Conservation (phyloP, 2,797 vertebrate species). For the Acanthopagrus latus region DNA sequence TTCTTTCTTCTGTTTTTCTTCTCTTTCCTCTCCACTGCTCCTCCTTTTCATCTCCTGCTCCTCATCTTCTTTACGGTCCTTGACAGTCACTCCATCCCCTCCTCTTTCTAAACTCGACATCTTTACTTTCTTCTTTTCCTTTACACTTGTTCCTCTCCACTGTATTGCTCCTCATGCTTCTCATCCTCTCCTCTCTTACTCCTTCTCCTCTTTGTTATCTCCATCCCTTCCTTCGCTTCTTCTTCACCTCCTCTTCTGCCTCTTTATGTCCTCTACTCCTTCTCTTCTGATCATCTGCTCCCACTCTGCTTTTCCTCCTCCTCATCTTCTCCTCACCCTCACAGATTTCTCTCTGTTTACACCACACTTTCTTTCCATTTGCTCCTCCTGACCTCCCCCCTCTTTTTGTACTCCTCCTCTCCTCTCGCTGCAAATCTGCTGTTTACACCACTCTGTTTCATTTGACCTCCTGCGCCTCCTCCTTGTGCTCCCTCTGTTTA, state of each 20-base stretch:
- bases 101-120: background rate
- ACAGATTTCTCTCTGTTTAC: background rate
- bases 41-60: background rate
- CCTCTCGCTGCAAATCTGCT: background rate
- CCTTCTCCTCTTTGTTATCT: background rate
- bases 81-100: too few relatives aligned
- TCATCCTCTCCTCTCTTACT: background rate
- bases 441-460: slow-evolving; percentile 13
- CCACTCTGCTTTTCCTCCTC: background rate
- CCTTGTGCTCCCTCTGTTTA: slow-evolving; percentile 5
- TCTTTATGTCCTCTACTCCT: background rate
- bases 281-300: background rate
- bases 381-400: background rate
- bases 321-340: background rate
- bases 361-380: background rate
- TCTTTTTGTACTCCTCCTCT: background rate
- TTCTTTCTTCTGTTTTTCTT: background rate
- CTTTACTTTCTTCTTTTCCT: background rate
- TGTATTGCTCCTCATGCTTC: background rate
- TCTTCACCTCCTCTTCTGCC: background rate
- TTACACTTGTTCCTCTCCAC: background rate
- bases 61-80: background rate
- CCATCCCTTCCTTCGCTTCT: too few relatives aligned
- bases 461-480: slow-evolving; percentile 14
- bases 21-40: background rate